Conservation (phyloP, 2,113 vertebrate species). For the Ailurus styani region DNA sequence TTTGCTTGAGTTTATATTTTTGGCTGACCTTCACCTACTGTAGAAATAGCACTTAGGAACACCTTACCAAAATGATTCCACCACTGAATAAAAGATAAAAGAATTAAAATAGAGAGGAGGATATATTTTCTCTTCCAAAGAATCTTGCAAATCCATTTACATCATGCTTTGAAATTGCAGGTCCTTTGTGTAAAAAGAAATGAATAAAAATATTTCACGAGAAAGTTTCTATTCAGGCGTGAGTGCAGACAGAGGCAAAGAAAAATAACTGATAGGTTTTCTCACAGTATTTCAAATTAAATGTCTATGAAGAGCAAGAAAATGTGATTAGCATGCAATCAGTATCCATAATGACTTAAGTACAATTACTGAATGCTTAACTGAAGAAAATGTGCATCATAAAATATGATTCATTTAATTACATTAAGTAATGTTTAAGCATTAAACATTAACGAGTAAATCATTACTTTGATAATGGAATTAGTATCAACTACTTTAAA, state of each 20-base stretch:
- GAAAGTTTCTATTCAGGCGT: neutral
- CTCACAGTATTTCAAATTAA: constrained; percentile 48
- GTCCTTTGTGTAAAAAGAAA: constrained; percentile 40
- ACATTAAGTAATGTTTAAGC: constrained; percentile 54
- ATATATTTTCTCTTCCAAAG: constrained; percentile 24
- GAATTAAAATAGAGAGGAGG: neutral
- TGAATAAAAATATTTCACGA: constrained; percentile 46
- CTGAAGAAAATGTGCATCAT: constrained; percentile 54
- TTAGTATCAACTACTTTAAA: constrained; percentile 35
- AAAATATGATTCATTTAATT: constrained; percentile 66
- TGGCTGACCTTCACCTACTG: constrained; percentile 42
- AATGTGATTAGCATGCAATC: constrained; percentile 43
- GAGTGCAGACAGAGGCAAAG: neutral
- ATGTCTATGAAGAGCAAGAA: constrained; percentile 38
- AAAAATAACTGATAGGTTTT: constrained; percentile 4
- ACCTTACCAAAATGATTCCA: neutral
- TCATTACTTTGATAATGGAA: constrained; percentile 46
- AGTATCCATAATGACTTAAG: constrained; percentile 4
- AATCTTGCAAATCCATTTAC: constrained; percentile 31
- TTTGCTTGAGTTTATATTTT: constrained; percentile 28
- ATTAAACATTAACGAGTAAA: constrained; percentile 63
- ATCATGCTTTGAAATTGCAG: constrained; percentile 30
- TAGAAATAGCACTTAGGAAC: constrained; percentile 18
- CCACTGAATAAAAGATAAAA: constrained; percentile 22
- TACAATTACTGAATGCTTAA: constrained; percentile 56